Conservation (phyloP, 2,888 invertebrate species). For the Hedychridium roseum region DNA sequence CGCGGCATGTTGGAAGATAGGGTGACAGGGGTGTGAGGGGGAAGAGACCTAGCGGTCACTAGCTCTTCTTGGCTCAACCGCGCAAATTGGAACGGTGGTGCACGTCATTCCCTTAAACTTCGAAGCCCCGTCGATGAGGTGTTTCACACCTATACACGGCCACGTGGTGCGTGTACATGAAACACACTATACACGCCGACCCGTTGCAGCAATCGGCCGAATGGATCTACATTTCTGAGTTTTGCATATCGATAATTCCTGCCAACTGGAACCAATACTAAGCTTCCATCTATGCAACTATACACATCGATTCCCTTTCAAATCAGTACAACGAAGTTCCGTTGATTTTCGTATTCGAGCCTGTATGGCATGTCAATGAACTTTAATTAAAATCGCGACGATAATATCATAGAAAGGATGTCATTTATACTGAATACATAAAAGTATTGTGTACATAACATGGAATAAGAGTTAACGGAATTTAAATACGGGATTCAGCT, state of each 20-base stretch:
- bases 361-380: too few species aligned
- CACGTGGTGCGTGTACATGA: background rate
- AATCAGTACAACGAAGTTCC: too few species aligned
- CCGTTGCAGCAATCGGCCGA: conserved; percentile 12
- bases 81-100: conserved; percentile 40
- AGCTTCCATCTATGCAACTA: too few species aligned
- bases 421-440: too few species aligned
- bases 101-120: conserved; percentile 41
- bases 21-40: conserved; percentile 18
- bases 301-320: too few species aligned
- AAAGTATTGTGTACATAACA: too few species aligned
- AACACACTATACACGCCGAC: conserved; percentile 1
- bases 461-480: too few species aligned
- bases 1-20: conserved; percentile 34
- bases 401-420: too few species aligned
- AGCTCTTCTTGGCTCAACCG: conserved; percentile 24
- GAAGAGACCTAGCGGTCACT: conserved; percentile 31
- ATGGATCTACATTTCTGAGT: conserved; percentile 19
- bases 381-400: too few species aligned
- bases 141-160: conserved; percentile 1
- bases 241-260: conserved; percentile 20
- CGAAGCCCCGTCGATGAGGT: conserved; percentile 27
- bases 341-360: too few species aligned
- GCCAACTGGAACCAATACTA: too few species aligned
- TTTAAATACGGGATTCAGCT: too few species aligned